These are phyloP conservation scores for Amphiprion ocellaris DNA, from an alignment of 2,113 vertebrate genomes.

Conservation along the genomic window DNA sequence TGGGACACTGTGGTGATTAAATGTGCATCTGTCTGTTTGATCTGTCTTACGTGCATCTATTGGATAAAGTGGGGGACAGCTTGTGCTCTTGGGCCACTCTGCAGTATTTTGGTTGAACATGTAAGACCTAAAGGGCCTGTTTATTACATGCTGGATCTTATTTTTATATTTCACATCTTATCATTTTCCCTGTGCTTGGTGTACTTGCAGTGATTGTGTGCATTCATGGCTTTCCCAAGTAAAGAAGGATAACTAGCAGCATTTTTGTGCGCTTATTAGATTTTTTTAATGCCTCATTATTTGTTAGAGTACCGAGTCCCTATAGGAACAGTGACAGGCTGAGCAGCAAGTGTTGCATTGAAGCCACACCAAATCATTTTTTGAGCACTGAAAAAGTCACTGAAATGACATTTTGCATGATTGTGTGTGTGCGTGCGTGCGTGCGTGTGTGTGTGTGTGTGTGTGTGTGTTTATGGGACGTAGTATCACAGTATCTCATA, in stretches of 20 bases:
- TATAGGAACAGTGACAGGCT: neutral
- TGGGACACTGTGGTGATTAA: constrained; percentile 17
- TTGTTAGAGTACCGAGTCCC: neutral
- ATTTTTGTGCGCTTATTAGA: neutral
- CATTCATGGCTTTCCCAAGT: neutral
- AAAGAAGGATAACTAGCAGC: neutral
- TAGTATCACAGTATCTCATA: too few species aligned
- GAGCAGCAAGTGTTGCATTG: too few species aligned
- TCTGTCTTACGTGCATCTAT: neutral
- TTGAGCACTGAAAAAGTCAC: too few species aligned
- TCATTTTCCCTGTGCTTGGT: neutral
- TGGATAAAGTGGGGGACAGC: neutral
- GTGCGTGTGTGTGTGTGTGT: too few species aligned
- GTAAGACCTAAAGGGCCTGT: too few species aligned
- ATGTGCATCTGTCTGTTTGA: constrained; percentile 42
- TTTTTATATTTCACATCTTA: constrained; percentile 9
- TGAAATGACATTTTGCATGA: neutral
- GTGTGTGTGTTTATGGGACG: too few species aligned
- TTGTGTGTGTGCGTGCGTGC: neutral
- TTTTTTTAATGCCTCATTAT: neutral
- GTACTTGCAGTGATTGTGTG: neutral
- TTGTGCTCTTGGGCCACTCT: too few species aligned
- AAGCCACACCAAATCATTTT: too few species aligned
- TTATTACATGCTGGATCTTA: neutral
- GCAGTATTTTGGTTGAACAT: too few species aligned